phyloP scores from a whole-genome alignment of 2,888 invertebrate species.

The Priocnemis perturbator region DNA sequence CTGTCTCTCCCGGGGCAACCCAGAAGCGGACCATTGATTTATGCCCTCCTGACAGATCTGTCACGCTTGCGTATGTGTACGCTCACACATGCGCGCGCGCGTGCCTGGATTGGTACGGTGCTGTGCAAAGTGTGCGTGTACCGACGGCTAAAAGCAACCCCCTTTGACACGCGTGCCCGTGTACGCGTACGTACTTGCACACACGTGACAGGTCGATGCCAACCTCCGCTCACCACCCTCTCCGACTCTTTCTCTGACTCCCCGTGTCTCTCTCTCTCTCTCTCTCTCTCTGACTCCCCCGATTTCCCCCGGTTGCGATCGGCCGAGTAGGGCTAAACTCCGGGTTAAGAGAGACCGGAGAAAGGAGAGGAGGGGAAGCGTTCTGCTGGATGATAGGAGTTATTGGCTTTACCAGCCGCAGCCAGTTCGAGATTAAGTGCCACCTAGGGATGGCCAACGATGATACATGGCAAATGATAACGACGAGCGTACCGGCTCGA shows the following conservation, averaged over 20 bases:
- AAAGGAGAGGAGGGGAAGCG: constrained; percentile 14
- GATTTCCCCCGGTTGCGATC: too few species aligned
- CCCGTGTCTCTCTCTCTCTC: too few species aligned
- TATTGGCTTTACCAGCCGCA: constrained; percentile 34
- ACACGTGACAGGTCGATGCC: too few species aligned
- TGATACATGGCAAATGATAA: constrained; percentile 18
- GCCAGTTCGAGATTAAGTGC: constrained; percentile 24
- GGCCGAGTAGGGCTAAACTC: constrained; percentile 27
- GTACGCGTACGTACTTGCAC: constrained; percentile 2
- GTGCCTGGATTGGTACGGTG: background rate
- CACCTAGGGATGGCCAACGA: constrained; percentile 5
- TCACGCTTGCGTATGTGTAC: constrained; percentile 19
- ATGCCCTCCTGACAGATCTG: constrained; percentile 49
- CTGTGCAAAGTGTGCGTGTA: constrained; percentile 2
- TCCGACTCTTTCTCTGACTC: constrained; percentile 10
- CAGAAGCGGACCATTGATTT: constrained; percentile 49
- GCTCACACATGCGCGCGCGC: background rate
- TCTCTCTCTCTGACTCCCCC: background rate
- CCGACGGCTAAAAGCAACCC: constrained; percentile 30
- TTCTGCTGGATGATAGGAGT: constrained; percentile 42
- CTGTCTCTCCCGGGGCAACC: constrained; percentile 3
- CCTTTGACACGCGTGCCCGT: constrained; percentile 25
- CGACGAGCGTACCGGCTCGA: constrained; percentile 4
- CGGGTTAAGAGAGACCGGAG: constrained; percentile 34
- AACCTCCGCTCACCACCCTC: too few species aligned